Percentiles rank a stretch among this genome's conserved stretches.
Conservation (phyloP, 2,113 vertebrate genomes). For the Pampusana beccarii region DNA sequence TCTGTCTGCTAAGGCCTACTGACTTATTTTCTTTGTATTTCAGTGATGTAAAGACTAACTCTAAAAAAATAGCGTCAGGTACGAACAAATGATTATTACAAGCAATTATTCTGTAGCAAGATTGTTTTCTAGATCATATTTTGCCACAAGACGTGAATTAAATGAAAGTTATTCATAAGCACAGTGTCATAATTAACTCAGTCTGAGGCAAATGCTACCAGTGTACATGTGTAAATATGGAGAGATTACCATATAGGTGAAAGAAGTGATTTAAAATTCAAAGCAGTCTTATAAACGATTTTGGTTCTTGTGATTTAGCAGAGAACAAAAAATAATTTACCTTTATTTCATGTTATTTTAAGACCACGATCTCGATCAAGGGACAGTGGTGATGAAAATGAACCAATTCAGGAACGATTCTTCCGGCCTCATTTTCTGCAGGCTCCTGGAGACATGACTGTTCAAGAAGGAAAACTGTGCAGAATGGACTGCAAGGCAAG, state of each 20-base stretch:
- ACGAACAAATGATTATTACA: background rate
- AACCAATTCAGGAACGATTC: conserved; percentile 97
- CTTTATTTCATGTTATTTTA: conserved; percentile 47
- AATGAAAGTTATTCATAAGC: background rate
- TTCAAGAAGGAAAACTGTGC: conserved; percentile 95
- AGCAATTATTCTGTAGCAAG: background rate
- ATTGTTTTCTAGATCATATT: background rate
- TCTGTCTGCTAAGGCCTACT: background rate
- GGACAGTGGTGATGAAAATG: conserved; percentile 95
- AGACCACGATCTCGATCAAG: conserved; percentile 95
- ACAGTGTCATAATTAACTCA: background rate
- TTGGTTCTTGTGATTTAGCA: background rate
- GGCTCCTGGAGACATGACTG: conserved; percentile 94
- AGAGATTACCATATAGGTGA: background rate
- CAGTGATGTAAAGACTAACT: background rate
- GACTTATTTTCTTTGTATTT: background rate
- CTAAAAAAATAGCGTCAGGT: background rate
- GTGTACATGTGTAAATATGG: background rate
- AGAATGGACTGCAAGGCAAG: conserved; percentile 98
- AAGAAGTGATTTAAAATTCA: background rate
- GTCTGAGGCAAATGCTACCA: background rate
- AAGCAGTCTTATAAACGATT: background rate
- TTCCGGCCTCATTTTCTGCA: conserved; percentile 98
- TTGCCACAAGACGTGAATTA: background rate
- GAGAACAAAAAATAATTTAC: conserved; percentile 7